These are phyloP conservation scores for Apogon hyalosoma DNA, from an alignment of 2,797 vertebrate species.

Conservation along the genomic window DNA sequence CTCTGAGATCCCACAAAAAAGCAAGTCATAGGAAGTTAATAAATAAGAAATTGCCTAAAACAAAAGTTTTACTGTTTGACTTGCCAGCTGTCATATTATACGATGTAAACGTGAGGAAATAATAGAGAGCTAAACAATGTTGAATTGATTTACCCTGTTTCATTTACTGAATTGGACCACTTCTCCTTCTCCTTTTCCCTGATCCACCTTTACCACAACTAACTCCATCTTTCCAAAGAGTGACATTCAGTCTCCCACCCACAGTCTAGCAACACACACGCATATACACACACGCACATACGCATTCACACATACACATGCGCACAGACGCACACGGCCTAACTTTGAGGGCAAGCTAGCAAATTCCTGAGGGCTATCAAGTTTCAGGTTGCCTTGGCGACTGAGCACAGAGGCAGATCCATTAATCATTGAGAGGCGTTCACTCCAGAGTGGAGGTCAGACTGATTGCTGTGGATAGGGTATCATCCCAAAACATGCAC, in stretches of 20 bases:
- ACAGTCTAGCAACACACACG: constrained; percentile 54
- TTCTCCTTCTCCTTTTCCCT: constrained; percentile 10
- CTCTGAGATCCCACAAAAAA: background rate
- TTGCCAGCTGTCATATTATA: too few relatives aligned
- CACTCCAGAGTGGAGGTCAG: constrained; percentile 97
- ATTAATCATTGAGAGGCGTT: constrained; percentile 99
- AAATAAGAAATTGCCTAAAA: constrained; percentile 8
- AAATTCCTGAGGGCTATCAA: constrained; percentile 96
- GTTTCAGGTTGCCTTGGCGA: constrained; percentile 98
- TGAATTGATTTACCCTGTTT: constrained; percentile 35
- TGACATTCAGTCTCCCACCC: constrained; percentile 66
- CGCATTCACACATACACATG: constrained; percentile 50
- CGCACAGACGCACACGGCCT: constrained; percentile 48
- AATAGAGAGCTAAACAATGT: constrained; percentile 13
- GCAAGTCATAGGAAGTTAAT: too few relatives aligned
- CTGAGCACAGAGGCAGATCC: constrained; percentile 98
- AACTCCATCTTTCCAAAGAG: constrained; percentile 71
- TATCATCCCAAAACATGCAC: constrained; percentile 91
- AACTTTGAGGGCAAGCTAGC: constrained; percentile 84
- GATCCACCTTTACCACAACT: constrained; percentile 62
- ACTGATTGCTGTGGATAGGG: constrained; percentile 99
- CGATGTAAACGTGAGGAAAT: constrained; percentile 26
- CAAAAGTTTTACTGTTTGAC: background rate
- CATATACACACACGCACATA: constrained; percentile 35
- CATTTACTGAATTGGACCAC: constrained; percentile 33